Evolutionary conservation across 2,113 vertebrate genomes (phyloP).

Genomic region (Notechis scutatus): DNA sequence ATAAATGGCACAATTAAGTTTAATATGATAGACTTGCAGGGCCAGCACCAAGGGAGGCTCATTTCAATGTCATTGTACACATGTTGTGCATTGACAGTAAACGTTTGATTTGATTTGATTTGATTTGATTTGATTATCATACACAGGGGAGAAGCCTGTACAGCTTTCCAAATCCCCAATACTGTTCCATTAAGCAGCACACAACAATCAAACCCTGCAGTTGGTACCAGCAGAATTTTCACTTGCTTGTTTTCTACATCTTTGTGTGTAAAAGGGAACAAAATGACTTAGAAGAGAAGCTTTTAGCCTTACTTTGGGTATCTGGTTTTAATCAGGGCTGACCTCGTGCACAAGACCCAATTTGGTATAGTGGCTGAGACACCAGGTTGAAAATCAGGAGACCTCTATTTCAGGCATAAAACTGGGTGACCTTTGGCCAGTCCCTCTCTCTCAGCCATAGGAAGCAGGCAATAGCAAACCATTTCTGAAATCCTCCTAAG

Average conservation of each 20-base stretch:
- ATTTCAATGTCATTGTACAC: too few relatives aligned
- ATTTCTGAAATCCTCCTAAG: background rate
- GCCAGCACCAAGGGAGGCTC: too few relatives aligned
- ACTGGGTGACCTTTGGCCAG: background rate
- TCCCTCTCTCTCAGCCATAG: background rate
- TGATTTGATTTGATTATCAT: background rate
- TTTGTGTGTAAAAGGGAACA: background rate
- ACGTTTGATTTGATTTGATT: too few relatives aligned
- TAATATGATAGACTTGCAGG: too few relatives aligned
- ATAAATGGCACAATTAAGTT: too few relatives aligned
- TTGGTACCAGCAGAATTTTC: background rate
- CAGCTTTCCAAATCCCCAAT: background rate
- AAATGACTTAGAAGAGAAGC: background rate
- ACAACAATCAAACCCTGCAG: background rate
- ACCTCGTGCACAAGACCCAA: background rate
- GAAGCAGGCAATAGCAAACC: background rate
- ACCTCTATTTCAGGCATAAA: background rate
- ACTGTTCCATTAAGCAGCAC: background rate
- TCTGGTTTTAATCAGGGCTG: background rate
- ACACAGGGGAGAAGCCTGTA: background rate
- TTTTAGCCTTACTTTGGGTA: background rate
- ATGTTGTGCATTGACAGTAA: too few relatives aligned
- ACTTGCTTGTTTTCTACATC: background rate
- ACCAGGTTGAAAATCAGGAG: background rate
- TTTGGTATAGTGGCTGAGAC: background rate